Evolutionary conservation across 2,797 vertebrate genomes (phyloP).

Genomic region (Malurus leucopterus): DNA sequence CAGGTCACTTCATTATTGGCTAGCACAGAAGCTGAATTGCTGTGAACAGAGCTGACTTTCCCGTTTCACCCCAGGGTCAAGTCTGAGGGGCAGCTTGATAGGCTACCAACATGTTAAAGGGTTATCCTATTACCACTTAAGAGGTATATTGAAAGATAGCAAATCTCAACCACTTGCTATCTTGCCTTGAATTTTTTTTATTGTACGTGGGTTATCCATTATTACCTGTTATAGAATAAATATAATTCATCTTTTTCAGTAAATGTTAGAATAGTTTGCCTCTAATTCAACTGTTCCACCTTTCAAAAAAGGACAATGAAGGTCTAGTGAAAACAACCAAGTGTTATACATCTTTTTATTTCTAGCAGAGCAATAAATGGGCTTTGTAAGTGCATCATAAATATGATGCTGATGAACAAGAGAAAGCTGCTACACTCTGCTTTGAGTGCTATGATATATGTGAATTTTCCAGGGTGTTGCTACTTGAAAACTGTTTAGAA

Average conservation of each 20-base stretch:
- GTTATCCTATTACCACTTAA: conserved; percentile 99
- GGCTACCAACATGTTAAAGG: conserved; percentile 93
- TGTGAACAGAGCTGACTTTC: conserved; percentile 93
- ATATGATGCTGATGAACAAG: neutral
- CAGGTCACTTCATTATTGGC: conserved; percentile 99
- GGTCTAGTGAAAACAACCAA: conserved; percentile 22
- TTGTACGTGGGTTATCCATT: conserved; percentile 83
- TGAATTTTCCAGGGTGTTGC: neutral
- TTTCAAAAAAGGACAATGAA: conserved; percentile 65
- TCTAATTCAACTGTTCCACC: conserved; percentile 75
- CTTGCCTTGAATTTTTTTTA: conserved; percentile 80
- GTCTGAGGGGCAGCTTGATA: conserved; percentile 98
- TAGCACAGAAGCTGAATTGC: conserved; percentile 91
- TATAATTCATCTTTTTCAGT: conserved; percentile 87
- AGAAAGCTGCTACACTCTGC: neutral
- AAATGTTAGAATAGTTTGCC: conserved; percentile 76
- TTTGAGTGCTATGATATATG: neutral
- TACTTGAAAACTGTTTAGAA: neutral
- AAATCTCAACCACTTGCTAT: conserved; percentile 91
- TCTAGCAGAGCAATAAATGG: conserved; percentile 13
- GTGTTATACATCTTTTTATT: neutral
- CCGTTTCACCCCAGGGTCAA: conserved; percentile 96
- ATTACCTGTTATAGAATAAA: conserved; percentile 84
- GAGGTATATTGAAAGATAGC: conserved; percentile 97
- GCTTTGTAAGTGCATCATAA: conserved; percentile 18